Base-by-base conservation (phyloP, 2,113 vertebrate genomes). In the Paradoxurus hermaphroditus region DNA sequence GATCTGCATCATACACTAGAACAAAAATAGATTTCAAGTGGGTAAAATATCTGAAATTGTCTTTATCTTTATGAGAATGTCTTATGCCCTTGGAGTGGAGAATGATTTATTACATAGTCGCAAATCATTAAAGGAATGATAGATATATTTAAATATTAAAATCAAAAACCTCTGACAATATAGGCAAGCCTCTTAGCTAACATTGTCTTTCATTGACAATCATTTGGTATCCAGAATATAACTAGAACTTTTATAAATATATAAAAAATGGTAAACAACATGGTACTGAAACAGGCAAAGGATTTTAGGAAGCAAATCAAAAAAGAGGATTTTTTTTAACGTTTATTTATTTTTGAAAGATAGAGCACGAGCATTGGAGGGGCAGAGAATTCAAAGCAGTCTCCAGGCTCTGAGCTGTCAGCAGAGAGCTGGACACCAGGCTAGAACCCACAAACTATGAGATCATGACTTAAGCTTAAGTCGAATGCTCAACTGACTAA, bases 71-170 rank as follows among this genome's bases (percentile, higher is more conserved):
- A 27, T 59, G 21, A 84, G 15, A 92, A 73, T 62, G 18, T 88
- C 82, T 75, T 93, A 86, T 34, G 36, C 77, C 29, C 34, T 65
- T 77, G 49, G 9, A 6, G 73, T 87, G 15, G 72, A 88, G 41
- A 92, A 81, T 0, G 8, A 82, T 63, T 94, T 92, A 53, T 96
- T 75, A 70, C 51, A 88, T 85, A 91, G 21, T 44, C 12, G 51
- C n/a, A 63, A 77, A 63, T 94, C 23, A 86, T 73, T 59, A 85
- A 94, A 34, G 23, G 63, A 67, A 96, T 53, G 16, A 56, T 29
- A 36, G n/a, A 81, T 59, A 78, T 44, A 51, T 90, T 82, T 95
- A 23, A 89, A 44, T 94, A 86, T 83, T 86, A 86, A 92, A 77
- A 86, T 92, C 44, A 49, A 91, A 87, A 65, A 65, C 34, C 14